Conservation (phyloP, 1,140 invertebrate genomes). For the Apis florea region DNA sequence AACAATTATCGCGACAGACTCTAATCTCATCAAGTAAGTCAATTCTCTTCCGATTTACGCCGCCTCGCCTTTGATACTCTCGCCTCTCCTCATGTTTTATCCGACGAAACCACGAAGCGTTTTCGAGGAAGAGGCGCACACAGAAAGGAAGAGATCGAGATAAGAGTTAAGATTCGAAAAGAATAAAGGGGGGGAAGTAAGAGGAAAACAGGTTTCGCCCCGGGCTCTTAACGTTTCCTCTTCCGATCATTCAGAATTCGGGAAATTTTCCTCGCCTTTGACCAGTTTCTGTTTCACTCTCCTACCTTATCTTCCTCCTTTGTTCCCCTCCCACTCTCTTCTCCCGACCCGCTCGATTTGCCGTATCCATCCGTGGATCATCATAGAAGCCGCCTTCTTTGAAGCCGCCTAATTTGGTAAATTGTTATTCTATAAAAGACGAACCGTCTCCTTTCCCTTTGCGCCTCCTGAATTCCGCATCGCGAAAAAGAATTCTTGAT, state of each 20-base stretch:
- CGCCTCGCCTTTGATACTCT: too few relatives aligned
- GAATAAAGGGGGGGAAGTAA: constrained; percentile 5
- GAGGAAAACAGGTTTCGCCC: constrained; percentile 17
- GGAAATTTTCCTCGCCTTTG: constrained; percentile 66
- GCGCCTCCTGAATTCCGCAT: constrained; percentile 37
- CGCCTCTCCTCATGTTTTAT: too few relatives aligned
- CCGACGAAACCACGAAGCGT: too few relatives aligned
- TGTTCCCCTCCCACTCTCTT: constrained; percentile 27
- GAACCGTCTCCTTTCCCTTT: constrained; percentile 47
- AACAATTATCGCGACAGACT: too few relatives aligned
- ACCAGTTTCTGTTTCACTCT: constrained; percentile 11
- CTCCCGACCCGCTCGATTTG: constrained; percentile 27
- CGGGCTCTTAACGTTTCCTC: constrained; percentile 44
- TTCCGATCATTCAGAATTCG: constrained; percentile 62
- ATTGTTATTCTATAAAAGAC: constrained; percentile 74
- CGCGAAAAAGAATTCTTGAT: constrained; percentile 46
- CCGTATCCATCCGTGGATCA: constrained; percentile 52
- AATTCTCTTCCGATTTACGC: too few relatives aligned
- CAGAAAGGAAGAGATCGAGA: too few relatives aligned
- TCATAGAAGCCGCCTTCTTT: constrained; percentile 65
- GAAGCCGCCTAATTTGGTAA: constrained; percentile 73
- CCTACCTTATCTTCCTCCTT: not conserved
- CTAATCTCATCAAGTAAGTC: too few relatives aligned
- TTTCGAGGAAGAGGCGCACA: too few relatives aligned
- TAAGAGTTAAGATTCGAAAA: not conserved